Evolutionary conservation across 2,113 vertebrate genomes (phyloP), one percentile per base, ranked within the genome.

Genomic region (Coturnix japonica): DNA sequence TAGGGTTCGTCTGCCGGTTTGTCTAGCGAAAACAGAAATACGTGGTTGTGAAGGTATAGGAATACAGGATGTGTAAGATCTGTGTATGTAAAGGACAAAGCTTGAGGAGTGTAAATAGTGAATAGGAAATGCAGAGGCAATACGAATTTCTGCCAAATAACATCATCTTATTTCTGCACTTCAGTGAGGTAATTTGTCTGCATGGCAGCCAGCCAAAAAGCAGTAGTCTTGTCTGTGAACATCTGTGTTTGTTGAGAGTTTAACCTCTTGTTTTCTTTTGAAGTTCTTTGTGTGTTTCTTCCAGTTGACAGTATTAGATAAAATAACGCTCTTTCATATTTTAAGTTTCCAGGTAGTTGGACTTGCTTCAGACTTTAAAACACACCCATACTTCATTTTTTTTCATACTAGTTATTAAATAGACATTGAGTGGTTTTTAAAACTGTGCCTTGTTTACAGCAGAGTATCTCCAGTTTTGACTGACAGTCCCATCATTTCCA

Each of bases 201-300:
- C 1, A 0, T 61, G 47, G 33, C 53, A 54, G 59, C 43, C 33
- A 16, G 10, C 18, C 47, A 43, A 31, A 63, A 51, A 43, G 66
- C 0, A 0, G 16, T 31, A 64, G 0, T 31, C n/a, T 56, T 57
- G 30, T 63, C 28, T 67, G 30, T 76, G 41, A 63, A n/a, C 37
- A 41, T 54, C 57, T 35, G 12, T 71, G 14, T 56, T 19, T 69
- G 39, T 72, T 56, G 47, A 59, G 63, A 67, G 35, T n/a, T 26
- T 21, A 16, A 23, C 4, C 33, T 33, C 59, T 51, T n/a, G 28
- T 37, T 28, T 76, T 57, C 41, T 73, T 73, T 81, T 63, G 17
- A 81, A 91, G 61, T 67, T 46, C 23, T 41, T 1, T 54, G 6
- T 54, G 6, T 25, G 30, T 51, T 85, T 71, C 54, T 60, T 81